These are phyloP conservation scores for Pectinophora gossypiella DNA, from an alignment of 1,140 invertebrate species.

Conservation along the genomic window DNA sequence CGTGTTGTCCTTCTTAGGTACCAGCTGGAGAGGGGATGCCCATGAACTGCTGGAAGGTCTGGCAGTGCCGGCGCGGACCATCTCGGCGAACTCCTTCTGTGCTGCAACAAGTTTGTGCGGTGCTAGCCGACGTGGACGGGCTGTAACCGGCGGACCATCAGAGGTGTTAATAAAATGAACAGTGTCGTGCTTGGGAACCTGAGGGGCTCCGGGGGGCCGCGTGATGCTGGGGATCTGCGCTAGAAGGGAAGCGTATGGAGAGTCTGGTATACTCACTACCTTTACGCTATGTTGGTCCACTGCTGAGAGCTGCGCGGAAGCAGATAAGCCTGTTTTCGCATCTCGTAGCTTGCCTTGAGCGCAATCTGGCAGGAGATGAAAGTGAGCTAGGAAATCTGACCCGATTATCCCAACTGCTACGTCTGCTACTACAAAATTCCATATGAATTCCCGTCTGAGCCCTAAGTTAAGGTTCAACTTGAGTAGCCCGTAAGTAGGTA, in stretches of 20 bases:
- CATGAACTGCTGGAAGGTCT: slow-evolving; percentile 51
- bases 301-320: not conserved
- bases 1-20: slow-evolving; percentile 45
- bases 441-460: not conserved
- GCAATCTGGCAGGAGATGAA: not conserved
- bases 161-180: slow-evolving; percentile 1
- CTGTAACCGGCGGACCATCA: not conserved
- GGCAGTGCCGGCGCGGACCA: slow-evolving; percentile 27
- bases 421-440: not conserved
- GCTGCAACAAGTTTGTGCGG: not conserved
- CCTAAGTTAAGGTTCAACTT: not conserved
- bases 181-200: not conserved
- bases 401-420: not conserved
- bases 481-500: not conserved
- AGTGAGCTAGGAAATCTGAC: not conserved
- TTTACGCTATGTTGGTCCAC: no score
- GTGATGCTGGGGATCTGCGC: not conserved
- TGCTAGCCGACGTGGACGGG: slow-evolving; percentile 2
- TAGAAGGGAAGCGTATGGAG: no score
- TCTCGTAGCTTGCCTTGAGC: not conserved
- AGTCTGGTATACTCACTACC: no score
- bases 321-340: not conserved
- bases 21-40: slow-evolving; percentile 57
- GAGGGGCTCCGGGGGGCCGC: not conserved
- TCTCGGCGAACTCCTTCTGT: slow-evolving; percentile 1